Percentiles rank a stretch among this genome's conserved stretches.
Evolutionary conservation across 2,888 invertebrate genomes (phyloP).

Genomic region (Cheilosia soror): DNA sequence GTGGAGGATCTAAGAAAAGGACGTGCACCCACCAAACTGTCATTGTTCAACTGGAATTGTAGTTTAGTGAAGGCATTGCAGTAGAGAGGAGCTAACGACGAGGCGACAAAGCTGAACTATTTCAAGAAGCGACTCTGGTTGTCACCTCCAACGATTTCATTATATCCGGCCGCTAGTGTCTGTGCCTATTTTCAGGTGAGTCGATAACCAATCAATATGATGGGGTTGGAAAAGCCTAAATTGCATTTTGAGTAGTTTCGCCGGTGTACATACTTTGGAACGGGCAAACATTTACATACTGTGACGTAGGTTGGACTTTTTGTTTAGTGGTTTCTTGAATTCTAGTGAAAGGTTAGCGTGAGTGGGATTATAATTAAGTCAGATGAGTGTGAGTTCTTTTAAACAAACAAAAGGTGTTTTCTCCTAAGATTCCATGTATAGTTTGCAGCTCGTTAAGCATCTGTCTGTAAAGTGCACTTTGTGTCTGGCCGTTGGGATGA

Average conservation of each 20-base stretch:
- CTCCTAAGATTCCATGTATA: not conserved
- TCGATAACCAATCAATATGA: slow-evolving; percentile 61
- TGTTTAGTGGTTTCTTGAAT: not conserved
- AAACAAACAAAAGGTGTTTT: not conserved
- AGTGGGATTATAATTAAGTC: not conserved
- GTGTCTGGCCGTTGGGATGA: not conserved
- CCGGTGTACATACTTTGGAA: not conserved
- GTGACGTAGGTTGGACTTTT: not conserved
- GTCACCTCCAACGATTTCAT: slow-evolving; percentile 22
- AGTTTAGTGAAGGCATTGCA: slow-evolving; percentile 13
- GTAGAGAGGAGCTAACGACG: not conserved
- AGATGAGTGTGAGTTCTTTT: no score
- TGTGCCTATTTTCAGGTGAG: slow-evolving; percentile 71
- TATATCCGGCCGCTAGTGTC: slow-evolving; percentile 43
- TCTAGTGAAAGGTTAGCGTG: not conserved
- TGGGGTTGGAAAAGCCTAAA: slow-evolving; percentile 4
- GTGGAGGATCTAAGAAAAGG: slow-evolving; percentile 37
- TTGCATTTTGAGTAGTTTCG: slow-evolving; percentile 13
- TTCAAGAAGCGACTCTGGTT: slow-evolving; percentile 50
- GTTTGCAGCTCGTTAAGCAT: not conserved
- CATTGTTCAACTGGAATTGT: not conserved
- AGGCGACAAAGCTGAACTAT: slow-evolving; percentile 49
- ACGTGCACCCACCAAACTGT: not conserved
- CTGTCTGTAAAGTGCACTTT: not conserved
- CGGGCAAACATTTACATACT: not conserved